A percentile compares a stretch with the other conserved stretches of the same genome.
Evolutionary conservation across 2,797 vertebrate species (phyloP).

Genomic region (Helostoma temminkii): DNA sequence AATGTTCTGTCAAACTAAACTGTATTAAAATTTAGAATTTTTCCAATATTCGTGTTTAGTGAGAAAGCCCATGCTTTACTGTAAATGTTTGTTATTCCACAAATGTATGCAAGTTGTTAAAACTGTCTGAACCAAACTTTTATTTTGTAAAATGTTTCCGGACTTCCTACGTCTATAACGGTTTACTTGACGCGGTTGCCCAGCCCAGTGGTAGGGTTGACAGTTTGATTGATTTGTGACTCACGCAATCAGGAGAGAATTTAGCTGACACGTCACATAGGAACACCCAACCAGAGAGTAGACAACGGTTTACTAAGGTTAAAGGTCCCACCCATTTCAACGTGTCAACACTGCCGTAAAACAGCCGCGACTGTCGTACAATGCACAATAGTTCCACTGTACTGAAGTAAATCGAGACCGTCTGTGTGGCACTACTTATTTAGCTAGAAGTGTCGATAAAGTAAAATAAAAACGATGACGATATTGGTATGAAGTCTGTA

Average conservation of each 20-base stretch:
- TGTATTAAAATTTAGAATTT: no score
- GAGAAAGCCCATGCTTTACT: no score
- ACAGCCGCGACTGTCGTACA: conserved; percentile 51
- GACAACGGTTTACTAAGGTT: rapidly evolving
- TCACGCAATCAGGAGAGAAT: conserved; percentile 50
- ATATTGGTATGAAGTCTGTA: background rate
- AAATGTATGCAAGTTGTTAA: no score
- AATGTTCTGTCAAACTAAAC: no score
- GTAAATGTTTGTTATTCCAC: no score
- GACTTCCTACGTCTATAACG: rapidly evolving
- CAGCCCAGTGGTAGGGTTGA: background rate
- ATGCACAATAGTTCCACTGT: background rate
- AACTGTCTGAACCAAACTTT: background rate
- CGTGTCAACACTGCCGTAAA: conserved; percentile 86
- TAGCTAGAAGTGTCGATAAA: rapidly evolving
- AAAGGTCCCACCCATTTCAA: conserved; percentile 61
- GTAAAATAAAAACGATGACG: background rate
- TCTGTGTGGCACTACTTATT: no score
- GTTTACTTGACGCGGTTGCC: background rate
- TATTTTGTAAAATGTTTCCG: conserved; percentile 29
- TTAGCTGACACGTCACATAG: rapidly evolving
- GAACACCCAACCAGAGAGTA: conserved; percentile 63
- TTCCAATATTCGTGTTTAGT: no score
- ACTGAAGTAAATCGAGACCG: background rate
- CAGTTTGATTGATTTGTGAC: conserved; percentile 47